A percentile compares a stretch with the other conserved stretches of the same genome.
Evolutionary conservation across 2,888 invertebrate species (phyloP).

Genomic region (Calameuta pallipes): DNA sequence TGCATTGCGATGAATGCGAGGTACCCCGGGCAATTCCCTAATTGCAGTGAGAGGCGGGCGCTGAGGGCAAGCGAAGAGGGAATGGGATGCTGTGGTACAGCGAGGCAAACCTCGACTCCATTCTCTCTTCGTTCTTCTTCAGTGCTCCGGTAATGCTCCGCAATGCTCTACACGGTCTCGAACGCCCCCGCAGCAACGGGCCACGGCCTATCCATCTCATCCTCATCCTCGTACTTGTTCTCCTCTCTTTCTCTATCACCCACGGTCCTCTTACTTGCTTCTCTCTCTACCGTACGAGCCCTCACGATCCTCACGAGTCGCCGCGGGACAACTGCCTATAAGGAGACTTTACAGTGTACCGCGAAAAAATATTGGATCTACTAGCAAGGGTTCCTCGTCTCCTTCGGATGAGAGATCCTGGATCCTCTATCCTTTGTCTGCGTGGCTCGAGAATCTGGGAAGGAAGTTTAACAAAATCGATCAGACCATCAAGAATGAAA

Average conservation of each 20-base stretch:
- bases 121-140: slow-evolving; percentile 7
- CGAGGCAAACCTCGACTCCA: slow-evolving; percentile 11
- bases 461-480: neutral
- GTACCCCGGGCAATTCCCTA: slow-evolving; percentile 58
- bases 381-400: slow-evolving; percentile 1
- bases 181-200: slow-evolving; percentile 64
- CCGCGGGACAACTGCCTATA: slow-evolving; percentile 44
- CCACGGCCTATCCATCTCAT: slow-evolving; percentile 25
- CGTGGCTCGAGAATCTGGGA: neutral
- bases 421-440: slow-evolving; percentile 5
- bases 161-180: slow-evolving; percentile 31
- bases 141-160: slow-evolving; percentile 2
- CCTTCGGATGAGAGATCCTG: slow-evolving; percentile 1
- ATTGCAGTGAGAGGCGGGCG: slow-evolving; percentile 53
- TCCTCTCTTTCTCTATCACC: neutral
- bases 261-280: neutral
- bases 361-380: slow-evolving; percentile 17
- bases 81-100: slow-evolving; percentile 16
- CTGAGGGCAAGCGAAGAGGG: slow-evolving; percentile 18
- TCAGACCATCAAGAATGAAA: neutral
- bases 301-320: slow-evolving; percentile 58
- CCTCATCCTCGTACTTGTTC: neutral
- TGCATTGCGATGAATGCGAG: slow-evolving; percentile 54
- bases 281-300: slow-evolving; percentile 40
- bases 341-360: slow-evolving; percentile 34